Evolutionary conservation across 1,140 invertebrate genomes (phyloP), one percentile per base, ranked within the genome.

Genomic region (Cecropterus lyciades): DNA sequence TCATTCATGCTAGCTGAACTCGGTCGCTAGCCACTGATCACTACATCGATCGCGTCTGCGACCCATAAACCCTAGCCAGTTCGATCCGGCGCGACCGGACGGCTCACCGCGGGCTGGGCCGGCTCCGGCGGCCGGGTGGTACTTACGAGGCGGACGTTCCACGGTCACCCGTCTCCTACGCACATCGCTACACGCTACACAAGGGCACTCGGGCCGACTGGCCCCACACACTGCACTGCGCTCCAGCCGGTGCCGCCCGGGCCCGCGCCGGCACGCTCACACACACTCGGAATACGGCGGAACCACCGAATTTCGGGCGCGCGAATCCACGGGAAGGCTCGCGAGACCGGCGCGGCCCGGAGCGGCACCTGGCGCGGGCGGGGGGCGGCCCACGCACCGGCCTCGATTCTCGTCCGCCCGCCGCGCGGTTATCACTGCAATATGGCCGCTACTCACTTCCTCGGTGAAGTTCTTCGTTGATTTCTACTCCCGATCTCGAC

Each of bases 371-470:
- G 90, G 89, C 82, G 90, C 88, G 84, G 87, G 87, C 82, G 87
- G 87, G 87, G 84, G 92, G 86, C 85, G 87, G 87, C 89, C 89
- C 89, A 91, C 89, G 89, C 89, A 91, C 87, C 89, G 89, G 89
- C 89, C 89, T 91, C 89, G 89, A 91, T 91, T 91, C 89, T 91
- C 89, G 85, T 89, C 89, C 89, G 87, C 87, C 87, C 85, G 87
- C 89, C 87, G 86, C 87, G 87, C 89, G 87, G 89, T 89, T 90
- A 92, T 92, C 87, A 89, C 89, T 91, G 89, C 89, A 91, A 91
- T 89, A 91, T 91, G 89, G 89, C 89, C 89, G 89, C 89, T 91
- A 91, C 89, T 91, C 89, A 91, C 89, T 90, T 92, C 89, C 87
- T 92, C 87, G 87, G 85, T 91, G 88, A 90, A 86, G 90, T 87